Base-by-base conservation (phyloP, 2,113 vertebrate genomes). In the Cyanistes caeruleus region DNA sequence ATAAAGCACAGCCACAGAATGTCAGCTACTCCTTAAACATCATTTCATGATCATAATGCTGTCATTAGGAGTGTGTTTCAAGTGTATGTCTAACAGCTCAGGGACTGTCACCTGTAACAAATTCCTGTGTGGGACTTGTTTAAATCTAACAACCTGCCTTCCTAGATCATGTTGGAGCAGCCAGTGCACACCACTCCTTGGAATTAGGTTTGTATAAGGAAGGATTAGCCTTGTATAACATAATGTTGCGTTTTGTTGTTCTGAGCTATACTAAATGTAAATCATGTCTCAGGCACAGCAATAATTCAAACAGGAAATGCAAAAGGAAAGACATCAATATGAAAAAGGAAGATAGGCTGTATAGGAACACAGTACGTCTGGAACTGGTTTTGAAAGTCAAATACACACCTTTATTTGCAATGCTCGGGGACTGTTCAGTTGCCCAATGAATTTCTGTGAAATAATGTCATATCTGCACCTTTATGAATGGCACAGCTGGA, bases 321-420 rank as follows among this genome's bases (percentile, higher is more conserved):
- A 77, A 89, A 94, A 80, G 67, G 84, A 89, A 94, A 82, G 89
- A 25, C 60, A 95, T 85, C 95, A 93, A 86, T 74, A 23, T 92
- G 87, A 90, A 87, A 84, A 56, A 62, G 90, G 69, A 55, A 88
- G 48, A 85, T 64, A 88, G 18, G 25, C 9, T 89, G 13, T 81
- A 41, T 59, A 70, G 77, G 77, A 89, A 35, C 56, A 16, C 67
- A 73, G 51, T 67, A 24, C 9, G 33, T 91, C 68, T 92, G 67
- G 89, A 97, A 86, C 80, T 94, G 59, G 46, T 24, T 90, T 93
- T 93, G 91, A 98, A 97, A 97, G 79, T 62, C 94, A 90, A 96
- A 93, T 90, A 19, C 64, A 22, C 28, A 44, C 56, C 84, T 89
- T 97, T 89, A 92, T 96, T 97, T 96, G 84, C 79, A 94, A 5